These are phyloP conservation scores for Acomys russatus DNA, from an alignment of 2,797 vertebrate genomes.

Conservation along the genomic window DNA sequence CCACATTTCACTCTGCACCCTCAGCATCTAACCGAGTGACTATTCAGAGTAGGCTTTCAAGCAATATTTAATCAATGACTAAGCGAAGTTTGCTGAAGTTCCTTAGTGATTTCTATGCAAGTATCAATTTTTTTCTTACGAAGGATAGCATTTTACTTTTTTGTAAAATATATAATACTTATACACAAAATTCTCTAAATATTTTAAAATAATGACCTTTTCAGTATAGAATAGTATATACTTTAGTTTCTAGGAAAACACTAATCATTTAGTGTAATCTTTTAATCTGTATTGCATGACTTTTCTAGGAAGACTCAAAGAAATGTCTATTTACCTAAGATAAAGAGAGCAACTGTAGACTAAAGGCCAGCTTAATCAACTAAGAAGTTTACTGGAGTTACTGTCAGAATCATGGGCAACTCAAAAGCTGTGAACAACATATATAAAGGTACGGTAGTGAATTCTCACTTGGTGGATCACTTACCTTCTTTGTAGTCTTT, in stretches of 20 bases:
- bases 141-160: neutral
- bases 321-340: neutral
- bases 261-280: neutral
- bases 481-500: neutral
- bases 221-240: neutral
- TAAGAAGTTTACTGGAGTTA: neutral
- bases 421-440: neutral
- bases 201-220: neutral
- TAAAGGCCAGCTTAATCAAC: neutral
- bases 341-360: neutral
- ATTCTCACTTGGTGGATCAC: neutral
- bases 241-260: neutral
- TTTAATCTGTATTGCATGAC: neutral
- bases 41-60: neutral
- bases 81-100: neutral
- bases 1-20: neutral
- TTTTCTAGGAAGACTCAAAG: neutral
- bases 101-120: neutral
- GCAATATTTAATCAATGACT: conserved; percentile 13
- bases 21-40: neutral
- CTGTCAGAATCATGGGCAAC: neutral
- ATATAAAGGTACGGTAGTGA: neutral
- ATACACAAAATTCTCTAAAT: neutral
- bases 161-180: neutral
- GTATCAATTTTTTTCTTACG: neutral